These are phyloP conservation scores for Siniperca obscura DNA, from an alignment of 2,797 vertebrate genomes.

Conservation along the genomic window DNA sequence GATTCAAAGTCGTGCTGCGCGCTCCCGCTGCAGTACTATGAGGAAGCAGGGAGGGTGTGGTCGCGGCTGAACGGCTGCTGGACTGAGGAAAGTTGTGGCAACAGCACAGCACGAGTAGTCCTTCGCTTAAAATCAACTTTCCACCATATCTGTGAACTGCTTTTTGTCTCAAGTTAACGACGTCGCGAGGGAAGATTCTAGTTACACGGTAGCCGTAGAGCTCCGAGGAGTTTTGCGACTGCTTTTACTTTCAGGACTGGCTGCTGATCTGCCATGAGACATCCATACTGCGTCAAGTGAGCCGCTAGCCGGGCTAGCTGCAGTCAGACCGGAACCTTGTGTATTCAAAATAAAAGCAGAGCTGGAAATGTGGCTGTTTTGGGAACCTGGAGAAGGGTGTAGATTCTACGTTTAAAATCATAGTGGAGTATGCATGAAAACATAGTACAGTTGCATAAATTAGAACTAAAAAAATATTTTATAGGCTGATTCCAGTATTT, in stretches of 20 bases:
- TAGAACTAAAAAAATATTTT: too few relatives aligned
- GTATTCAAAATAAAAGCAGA: conserved; percentile 68
- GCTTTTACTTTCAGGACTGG: conserved; percentile 56
- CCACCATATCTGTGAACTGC: not conserved
- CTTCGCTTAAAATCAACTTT: conserved; percentile 15
- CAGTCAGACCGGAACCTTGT: conserved; percentile 28
- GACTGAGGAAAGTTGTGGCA: conserved; percentile 60
- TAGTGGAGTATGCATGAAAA: not conserved
- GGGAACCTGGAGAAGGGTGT: not conserved
- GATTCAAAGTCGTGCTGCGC: conserved; percentile 71
- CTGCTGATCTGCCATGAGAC: conserved; percentile 77
- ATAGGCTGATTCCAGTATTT: too few relatives aligned
- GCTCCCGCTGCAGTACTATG: conserved; percentile 83
- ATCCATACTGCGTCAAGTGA: conserved; percentile 68
- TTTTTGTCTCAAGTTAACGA: not conserved
- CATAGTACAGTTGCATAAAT: not conserved
- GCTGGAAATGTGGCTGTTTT: not conserved
- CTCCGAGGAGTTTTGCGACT: conserved; percentile 13
- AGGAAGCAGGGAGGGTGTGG: conserved; percentile 95
- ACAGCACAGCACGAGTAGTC: conserved; percentile 46
- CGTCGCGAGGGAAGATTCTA: not conserved
- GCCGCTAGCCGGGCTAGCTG: conserved; percentile 5
- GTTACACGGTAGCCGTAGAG: not conserved
- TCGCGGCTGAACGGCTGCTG: conserved; percentile 76
- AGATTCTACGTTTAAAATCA: not conserved